Evolutionary conservation across 2,797 vertebrate species (phyloP), one percentile per base, ranked within the genome.

Genomic region (Novumbra hubbsi): DNA sequence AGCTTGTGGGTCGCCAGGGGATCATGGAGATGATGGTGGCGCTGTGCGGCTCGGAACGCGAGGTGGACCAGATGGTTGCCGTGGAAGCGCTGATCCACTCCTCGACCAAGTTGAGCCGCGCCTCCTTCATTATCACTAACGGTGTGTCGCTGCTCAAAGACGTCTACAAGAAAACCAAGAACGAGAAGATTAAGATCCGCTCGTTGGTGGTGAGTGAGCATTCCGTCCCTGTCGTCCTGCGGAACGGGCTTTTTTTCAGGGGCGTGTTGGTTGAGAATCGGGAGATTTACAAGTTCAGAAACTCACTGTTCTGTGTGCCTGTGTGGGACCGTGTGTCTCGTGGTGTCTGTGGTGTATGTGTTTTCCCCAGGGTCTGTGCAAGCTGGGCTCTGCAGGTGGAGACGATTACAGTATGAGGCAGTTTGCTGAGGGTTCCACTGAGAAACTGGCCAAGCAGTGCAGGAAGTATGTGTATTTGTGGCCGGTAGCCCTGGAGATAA

Each of bases 1-100:
- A 93, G 64, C 86, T 99, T 16, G 92, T 96, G 15, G 95, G 95
- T 69, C 90, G 88, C 76, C 96, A 97, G 81, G 98, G 98, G 0
- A 92, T 99, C 74, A 98, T 99, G 97, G 98, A 99, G 87, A 98
- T 99, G 95, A 99, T 99, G 97, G 97, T 99, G n/a, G 96, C 96
- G 0, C 91, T 99, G 73, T 98, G 97, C 2, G 93, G 92, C 67
- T 99, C 98, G 0, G 96, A 98, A 69, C 94, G 96, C 0, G 98
- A 99, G 88, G 94, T 95, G n/a, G 97, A 99, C 85, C 98, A 99
- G 92, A 90, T 98, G 88, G 96, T 99, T 73, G 97, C 98, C 0
- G 95, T 98, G 80, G 98, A 99, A 88, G 97, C 97, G 0, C 93
- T 99, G 80, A 98, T 98, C 82, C 96, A 98, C 0, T 91, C 97